phyloP scores from a whole-genome alignment of 2,888 invertebrate genomes.

The Dexiosoma caninum region DNA sequence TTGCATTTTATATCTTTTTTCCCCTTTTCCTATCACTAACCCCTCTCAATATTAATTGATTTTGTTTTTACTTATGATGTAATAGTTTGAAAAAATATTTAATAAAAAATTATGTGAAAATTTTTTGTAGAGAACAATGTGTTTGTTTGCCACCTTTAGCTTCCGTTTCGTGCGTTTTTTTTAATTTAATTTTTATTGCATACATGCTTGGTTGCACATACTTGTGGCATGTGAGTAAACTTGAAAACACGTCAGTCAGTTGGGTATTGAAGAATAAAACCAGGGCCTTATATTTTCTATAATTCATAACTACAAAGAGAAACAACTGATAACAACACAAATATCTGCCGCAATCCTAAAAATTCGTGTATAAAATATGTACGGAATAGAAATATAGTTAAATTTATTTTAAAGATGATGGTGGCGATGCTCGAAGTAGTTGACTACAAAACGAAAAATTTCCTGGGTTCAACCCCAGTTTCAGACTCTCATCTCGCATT shows the following conservation, averaged over 20 bases:
- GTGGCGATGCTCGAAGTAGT: too few species aligned
- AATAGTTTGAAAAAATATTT: background rate
- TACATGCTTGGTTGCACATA: slow-evolving; percentile 16
- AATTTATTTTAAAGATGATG: too few species aligned
- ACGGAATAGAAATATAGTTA: too few species aligned
- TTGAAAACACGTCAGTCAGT: background rate
- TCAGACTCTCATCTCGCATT: too few species aligned
- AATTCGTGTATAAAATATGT: too few species aligned
- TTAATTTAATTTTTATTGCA: background rate
- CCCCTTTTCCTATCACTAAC: background rate
- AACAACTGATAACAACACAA: background rate
- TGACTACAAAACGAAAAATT: too few species aligned
- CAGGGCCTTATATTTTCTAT: background rate
- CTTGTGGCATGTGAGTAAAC: slow-evolving; percentile 35
- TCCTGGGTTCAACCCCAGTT: too few species aligned
- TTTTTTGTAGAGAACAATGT: slow-evolving; percentile 4
- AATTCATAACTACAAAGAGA: slow-evolving; percentile 7
- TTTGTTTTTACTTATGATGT: slow-evolving; percentile 26
- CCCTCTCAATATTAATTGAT: slow-evolving; percentile 38
- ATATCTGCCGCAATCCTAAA: background rate
- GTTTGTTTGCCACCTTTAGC: slow-evolving; percentile 31
- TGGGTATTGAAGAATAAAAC: background rate
- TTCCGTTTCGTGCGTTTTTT: slow-evolving; percentile 11
- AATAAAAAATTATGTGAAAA: slow-evolving; percentile 30
- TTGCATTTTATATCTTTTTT: background rate